Percentiles rank a stretch among this genome's conserved stretches.
phyloP scores from a whole-genome alignment of 92 coral and sea anemone genomes.

The Palythoa grandiflora region DNA sequence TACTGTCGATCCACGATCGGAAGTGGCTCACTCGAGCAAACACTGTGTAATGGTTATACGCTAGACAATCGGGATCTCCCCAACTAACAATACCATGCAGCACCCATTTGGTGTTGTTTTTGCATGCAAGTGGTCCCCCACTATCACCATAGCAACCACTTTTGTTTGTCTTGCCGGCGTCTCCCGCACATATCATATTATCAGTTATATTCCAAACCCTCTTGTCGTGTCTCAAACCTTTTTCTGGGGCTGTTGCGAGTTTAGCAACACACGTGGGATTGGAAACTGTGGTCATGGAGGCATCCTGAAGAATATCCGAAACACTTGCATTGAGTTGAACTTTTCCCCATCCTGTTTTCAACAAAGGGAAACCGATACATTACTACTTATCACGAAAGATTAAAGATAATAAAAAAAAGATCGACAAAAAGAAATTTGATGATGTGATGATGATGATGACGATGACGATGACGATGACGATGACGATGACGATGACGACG shows the following conservation, averaged over 20 bases:
- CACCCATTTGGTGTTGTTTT: conserved; percentile 54
- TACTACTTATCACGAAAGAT: too few species aligned
- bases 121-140: conserved; percentile 72
- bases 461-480: too few species aligned
- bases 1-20: conserved; percentile 61
- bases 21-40: conserved; percentile 67
- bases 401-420: too few species aligned
- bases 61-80: conserved; percentile 59
- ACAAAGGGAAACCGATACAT: not conserved
- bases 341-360: conserved; percentile 63
- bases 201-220: conserved; percentile 46
- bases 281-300: conserved; percentile 58
- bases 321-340: conserved; percentile 37
- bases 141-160: conserved; percentile 75
- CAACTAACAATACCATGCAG: conserved; percentile 76
- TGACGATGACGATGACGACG: too few species aligned
- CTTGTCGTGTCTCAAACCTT: conserved; percentile 9
- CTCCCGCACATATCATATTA: conserved; percentile 71
- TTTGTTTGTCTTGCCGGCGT: conserved; percentile 59
- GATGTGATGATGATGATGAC: too few species aligned
- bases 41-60: conserved; percentile 55
- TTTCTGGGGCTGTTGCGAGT: conserved; percentile 26
- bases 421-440: too few species aligned
- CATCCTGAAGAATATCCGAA: conserved; percentile 55
- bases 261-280: conserved; percentile 55